These are phyloP conservation scores for Apteryx mantelli DNA, from an alignment of 2,113 vertebrate genomes.

Conservation along the genomic window DNA sequence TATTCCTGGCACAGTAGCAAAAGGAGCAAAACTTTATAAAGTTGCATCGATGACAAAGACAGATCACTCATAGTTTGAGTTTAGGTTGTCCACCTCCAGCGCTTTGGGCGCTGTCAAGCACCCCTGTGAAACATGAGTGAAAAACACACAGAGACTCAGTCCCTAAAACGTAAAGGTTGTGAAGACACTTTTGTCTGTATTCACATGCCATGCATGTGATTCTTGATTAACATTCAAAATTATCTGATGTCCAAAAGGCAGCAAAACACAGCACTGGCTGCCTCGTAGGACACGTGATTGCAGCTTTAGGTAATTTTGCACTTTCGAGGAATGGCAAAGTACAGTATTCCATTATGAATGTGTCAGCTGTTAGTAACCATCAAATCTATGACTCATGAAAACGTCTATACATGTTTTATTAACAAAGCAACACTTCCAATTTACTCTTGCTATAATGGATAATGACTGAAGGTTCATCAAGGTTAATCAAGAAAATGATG, in stretches of 20 bases:
- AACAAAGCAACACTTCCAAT: constrained; percentile 74
- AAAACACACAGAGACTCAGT: neutral
- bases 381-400: constrained; percentile 73
- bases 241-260: neutral
- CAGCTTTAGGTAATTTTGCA: neutral
- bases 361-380: constrained; percentile 66
- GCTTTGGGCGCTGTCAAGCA: neutral
- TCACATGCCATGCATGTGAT: neutral
- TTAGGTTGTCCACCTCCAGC: neutral
- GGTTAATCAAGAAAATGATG: constrained; percentile 74
- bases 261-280: neutral
- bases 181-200: neutral
- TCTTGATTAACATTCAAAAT: constrained; percentile 40
- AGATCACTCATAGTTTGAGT: neutral
- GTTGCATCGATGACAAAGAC: neutral
- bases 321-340: constrained; percentile 14
- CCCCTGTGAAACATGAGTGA: neutral
- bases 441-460: constrained; percentile 65
- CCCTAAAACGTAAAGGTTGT: neutral
- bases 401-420: constrained; percentile 60
- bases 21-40: neutral
- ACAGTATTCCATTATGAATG: constrained; percentile 67
- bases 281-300: neutral
- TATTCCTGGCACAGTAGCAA: neutral
- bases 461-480: constrained; percentile 71